Percentiles rank a stretch among this genome's conserved stretches.
phyloP scores from a whole-genome alignment of 2,113 vertebrate genomes.

The Hydrolagus affinis region DNA sequence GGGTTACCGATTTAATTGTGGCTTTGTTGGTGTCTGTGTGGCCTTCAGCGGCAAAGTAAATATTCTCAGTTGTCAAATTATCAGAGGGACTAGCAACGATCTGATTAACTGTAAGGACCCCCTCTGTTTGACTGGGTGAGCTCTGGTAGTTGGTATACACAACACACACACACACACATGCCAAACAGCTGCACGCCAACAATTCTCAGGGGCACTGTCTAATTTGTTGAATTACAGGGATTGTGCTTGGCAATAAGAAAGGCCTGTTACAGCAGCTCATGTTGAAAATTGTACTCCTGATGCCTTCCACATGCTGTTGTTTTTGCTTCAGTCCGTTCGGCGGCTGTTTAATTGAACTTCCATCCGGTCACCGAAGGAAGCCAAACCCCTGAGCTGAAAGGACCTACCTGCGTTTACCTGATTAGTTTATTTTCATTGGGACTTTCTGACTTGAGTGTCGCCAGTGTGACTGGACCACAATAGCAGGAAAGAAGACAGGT shows the following conservation, averaged over 20 bases:
- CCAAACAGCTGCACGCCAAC: conserved; percentile 52
- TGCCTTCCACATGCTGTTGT: conserved; percentile 58
- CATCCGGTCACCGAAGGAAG: conserved; percentile 37
- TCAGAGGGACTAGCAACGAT: neutral
- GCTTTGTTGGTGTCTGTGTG: neutral
- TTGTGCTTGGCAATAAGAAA: conserved; percentile 51
- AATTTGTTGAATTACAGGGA: conserved; percentile 60
- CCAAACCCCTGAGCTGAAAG: neutral
- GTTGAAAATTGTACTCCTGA: conserved; percentile 50
- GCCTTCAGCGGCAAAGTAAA: conserved; percentile 1
- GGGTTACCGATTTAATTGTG: neutral
- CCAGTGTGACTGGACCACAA: conserved; percentile 35
- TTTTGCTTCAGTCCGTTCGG: conserved; percentile 39
- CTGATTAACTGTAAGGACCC: neutral
- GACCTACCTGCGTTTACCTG: conserved; percentile 30
- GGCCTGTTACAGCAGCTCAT: conserved; percentile 53
- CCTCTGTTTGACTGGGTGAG: neutral
- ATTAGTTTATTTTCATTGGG: conserved; percentile 48
- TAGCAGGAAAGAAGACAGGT: conserved; percentile 33
- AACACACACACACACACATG: conserved; percentile 46
- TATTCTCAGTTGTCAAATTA: conserved; percentile 16
- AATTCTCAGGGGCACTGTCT: conserved; percentile 53
- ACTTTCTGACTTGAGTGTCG: conserved; percentile 34
- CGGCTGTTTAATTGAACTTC: conserved; percentile 47
- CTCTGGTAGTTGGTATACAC: neutral